Conservation (phyloP, 2,113 vertebrate species). For the Mormyrus iriodes region DNA sequence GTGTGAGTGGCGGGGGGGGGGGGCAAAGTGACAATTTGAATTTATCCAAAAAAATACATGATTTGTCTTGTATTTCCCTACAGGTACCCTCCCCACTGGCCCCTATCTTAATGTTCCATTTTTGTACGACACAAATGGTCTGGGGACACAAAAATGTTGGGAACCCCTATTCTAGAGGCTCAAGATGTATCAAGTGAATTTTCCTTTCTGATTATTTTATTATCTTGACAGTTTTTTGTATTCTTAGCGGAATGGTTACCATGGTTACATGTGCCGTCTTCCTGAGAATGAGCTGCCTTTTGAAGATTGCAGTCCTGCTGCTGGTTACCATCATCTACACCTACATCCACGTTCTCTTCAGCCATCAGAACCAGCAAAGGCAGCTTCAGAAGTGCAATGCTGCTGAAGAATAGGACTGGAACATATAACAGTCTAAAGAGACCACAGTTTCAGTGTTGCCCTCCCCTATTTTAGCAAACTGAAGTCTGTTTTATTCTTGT, state of each 20-base stretch:
- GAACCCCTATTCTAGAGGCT: not conserved
- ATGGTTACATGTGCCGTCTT: conserved; percentile 98
- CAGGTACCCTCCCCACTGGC: not conserved
- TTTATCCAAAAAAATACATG: too few species aligned
- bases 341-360: conserved; percentile 72
- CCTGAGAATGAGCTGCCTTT: conserved; percentile 83
- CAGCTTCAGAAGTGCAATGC: conserved; percentile 50
- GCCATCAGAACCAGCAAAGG: conserved; percentile 65
- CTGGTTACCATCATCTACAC: conserved; percentile 78
- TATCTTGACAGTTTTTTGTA: conserved; percentile 71
- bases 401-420: not conserved
- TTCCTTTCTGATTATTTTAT: not conserved
- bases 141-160: not conserved
- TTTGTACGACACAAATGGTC: not conserved
- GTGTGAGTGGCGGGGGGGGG: too few species aligned
- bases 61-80: too few species aligned
- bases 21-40: too few species aligned
- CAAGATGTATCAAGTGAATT: not conserved
- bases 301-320: conserved; percentile 86
- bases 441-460: not conserved
- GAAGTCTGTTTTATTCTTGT: too few species aligned
- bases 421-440: not conserved
- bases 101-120: not conserved
- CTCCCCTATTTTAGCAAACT: not conserved
- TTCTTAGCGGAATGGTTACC: conserved; percentile 83